Conservation (phyloP, 2,888 invertebrate genomes). For the Dynastes grantii region DNA sequence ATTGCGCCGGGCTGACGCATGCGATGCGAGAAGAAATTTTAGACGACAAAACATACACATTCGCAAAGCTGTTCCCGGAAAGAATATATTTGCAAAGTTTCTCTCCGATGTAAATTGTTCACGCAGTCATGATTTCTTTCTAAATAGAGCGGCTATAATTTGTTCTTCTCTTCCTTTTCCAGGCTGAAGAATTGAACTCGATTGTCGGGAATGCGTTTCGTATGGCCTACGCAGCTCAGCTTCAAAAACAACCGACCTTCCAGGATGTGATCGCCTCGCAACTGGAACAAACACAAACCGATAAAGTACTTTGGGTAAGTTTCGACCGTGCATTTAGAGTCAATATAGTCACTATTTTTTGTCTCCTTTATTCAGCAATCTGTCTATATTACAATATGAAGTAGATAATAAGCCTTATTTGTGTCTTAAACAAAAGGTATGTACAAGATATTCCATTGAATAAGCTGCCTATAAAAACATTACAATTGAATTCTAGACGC, state of each 20-base stretch:
- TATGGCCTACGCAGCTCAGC: slow-evolving; percentile 91
- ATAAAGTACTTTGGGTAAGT: slow-evolving; percentile 72
- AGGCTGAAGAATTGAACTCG: slow-evolving; percentile 91
- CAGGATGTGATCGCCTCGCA: slow-evolving; percentile 81
- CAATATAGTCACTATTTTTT: too few species aligned
- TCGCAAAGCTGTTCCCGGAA: slow-evolving; percentile 11
- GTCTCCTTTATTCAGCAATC: too few species aligned
- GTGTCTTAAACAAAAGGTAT: too few species aligned
- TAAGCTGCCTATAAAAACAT: too few species aligned
- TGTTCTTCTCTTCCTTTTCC: slow-evolving; percentile 66
- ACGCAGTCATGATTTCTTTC: neutral
- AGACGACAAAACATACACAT: slow-evolving; percentile 37
- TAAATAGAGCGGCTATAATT: neutral
- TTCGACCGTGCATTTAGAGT: too few species aligned
- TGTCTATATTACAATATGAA: too few species aligned
- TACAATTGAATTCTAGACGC: too few species aligned
- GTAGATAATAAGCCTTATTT: too few species aligned
- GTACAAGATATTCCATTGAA: too few species aligned
- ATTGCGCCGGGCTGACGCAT: slow-evolving; percentile 54
- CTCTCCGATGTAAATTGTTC: neutral
- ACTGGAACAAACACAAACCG: slow-evolving; percentile 69
- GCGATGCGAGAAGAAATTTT: slow-evolving; percentile 22
- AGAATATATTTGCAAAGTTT: slow-evolving; percentile 42
- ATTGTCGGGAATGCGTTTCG: slow-evolving; percentile 94
- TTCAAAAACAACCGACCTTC: slow-evolving; percentile 78